phyloP scores from a whole-genome alignment of 2,113 vertebrate species.

The Prinia subflava region DNA sequence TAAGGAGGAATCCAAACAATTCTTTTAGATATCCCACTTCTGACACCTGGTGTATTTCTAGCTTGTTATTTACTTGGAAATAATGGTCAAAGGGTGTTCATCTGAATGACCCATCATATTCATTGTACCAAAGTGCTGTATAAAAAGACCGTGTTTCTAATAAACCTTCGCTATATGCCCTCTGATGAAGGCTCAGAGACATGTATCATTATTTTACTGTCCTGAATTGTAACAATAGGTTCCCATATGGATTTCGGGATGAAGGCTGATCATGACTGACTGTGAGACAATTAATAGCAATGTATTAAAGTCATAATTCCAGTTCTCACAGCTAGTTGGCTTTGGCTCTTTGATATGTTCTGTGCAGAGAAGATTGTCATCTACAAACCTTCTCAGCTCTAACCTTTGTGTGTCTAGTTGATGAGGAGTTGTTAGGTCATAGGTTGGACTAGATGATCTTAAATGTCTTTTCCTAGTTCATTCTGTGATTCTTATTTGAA shows the following conservation, averaged over 20 bases:
- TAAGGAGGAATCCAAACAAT: no score
- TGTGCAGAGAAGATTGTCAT: background rate
- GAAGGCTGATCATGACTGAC: background rate
- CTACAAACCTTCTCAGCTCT: background rate
- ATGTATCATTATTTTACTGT: no score
- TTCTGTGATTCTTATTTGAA: background rate
- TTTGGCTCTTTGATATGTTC: background rate
- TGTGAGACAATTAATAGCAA: background rate
- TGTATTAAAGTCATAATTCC: background rate
- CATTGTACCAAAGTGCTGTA: no score
- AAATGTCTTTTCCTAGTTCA: background rate
- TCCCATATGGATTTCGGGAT: background rate
- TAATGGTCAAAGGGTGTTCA: no score
- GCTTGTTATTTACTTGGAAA: no score
- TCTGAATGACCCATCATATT: no score
- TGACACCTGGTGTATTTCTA: no score
- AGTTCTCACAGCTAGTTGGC: background rate
- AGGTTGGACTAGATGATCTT: background rate
- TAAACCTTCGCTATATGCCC: no score
- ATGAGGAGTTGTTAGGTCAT: background rate
- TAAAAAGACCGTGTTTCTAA: no score
- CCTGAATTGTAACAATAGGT: background rate
- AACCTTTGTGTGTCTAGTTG: background rate
- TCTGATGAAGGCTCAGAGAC: no score
- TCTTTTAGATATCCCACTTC: no score